These are phyloP conservation scores for Decapterus maruadsi DNA, from an alignment of 2,797 vertebrate genomes.

Conservation along the genomic window DNA sequence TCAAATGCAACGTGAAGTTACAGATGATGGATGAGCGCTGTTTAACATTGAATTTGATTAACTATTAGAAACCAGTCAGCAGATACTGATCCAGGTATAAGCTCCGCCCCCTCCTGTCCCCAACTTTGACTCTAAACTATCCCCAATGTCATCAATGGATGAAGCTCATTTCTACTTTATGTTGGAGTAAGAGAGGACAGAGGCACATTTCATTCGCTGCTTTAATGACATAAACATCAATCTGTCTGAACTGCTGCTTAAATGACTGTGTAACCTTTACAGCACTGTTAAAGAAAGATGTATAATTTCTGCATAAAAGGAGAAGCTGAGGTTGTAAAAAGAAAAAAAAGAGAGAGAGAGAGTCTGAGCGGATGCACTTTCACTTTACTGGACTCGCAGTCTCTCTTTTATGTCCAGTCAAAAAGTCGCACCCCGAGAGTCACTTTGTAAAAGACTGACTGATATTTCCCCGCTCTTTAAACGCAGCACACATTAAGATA, in stretches of 20 bases:
- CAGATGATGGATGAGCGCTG: not conserved
- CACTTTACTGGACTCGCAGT: conserved; percentile 67
- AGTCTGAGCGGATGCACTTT: conserved; percentile 68
- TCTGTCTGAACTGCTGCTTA: conserved; percentile 87
- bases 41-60: conserved; percentile 12
- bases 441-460: conserved; percentile 66
- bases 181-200: conserved; percentile 57
- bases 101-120: not conserved
- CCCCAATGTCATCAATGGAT: conserved; percentile 76
- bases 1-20: no score
- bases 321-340: conserved; percentile 72
- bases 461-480: conserved; percentile 56
- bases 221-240: conserved; percentile 87
- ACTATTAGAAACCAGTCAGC: no score
- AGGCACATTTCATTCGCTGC: conserved; percentile 78
- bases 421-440: conserved; percentile 68
- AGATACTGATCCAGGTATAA: conserved; percentile 23
- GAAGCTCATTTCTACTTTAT: conserved; percentile 79
- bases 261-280: conserved; percentile 89
- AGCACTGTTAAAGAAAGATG: conserved; percentile 84
- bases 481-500: conserved; percentile 64
- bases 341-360: not conserved
- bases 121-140: conserved; percentile 61
- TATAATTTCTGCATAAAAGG: conserved; percentile 77
- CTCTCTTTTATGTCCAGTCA: conserved; percentile 72